These are phyloP conservation scores for Panagrolaimus sp. DNA, from an alignment of 1,140 invertebrate genomes.

Conservation along the genomic window DNA sequence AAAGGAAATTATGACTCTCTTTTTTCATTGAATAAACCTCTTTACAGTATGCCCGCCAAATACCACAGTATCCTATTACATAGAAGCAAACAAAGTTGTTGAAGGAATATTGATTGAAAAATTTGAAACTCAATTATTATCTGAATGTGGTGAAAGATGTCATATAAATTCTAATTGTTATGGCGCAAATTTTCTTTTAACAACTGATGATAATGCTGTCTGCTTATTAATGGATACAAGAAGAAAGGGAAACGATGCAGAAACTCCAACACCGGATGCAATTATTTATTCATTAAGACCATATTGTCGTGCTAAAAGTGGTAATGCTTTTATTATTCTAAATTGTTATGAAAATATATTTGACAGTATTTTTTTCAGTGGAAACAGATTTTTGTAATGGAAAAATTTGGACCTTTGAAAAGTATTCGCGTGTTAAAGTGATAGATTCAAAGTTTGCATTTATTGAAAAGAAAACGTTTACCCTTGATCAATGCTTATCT, in stretches of 20 bases:
- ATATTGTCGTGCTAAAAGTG: neutral
- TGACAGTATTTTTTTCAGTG: neutral
- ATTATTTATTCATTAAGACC: neutral
- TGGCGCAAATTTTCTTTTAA: conserved; percentile 1
- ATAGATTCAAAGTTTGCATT: neutral
- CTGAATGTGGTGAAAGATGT: conserved; percentile 6
- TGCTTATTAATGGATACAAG: neutral
- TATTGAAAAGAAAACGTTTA: neutral
- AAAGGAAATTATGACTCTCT: neutral
- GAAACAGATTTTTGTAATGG: neutral
- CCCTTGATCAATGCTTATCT: neutral
- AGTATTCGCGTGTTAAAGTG: neutral
- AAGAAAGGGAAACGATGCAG: neutral
- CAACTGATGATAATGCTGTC: neutral
- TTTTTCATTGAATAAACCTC: neutral
- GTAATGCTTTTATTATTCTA: too few species aligned
- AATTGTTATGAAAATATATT: neutral
- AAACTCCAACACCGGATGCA: conserved; percentile 8
- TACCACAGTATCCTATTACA: neutral
- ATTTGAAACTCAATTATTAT: neutral
- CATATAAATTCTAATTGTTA: neutral
- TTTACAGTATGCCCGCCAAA: conserved; percentile 5
- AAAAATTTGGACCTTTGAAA: conserved; percentile 1
- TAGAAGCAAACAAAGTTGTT: neutral
- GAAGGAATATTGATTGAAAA: conserved; percentile 11